Conservation (phyloP, 1,140 invertebrate genomes). For the Eriocheir sinensis region DNA sequence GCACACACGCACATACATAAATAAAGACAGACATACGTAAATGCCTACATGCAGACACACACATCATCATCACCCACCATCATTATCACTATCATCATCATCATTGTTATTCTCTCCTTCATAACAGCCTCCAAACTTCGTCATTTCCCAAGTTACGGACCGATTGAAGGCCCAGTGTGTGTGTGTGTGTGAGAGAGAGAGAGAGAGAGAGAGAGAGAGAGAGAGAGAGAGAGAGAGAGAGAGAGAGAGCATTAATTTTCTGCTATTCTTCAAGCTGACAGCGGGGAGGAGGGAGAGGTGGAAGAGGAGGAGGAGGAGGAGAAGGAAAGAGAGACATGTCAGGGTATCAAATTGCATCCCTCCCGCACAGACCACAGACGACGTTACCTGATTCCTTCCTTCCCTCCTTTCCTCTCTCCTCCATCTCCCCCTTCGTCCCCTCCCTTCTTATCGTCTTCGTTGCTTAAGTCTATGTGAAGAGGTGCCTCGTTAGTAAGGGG, state of each 20-base stretch:
- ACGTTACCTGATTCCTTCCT: slow-evolving; percentile 49
- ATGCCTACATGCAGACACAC: background rate
- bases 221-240: slow-evolving; percentile 17
- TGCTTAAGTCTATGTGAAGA: background rate
- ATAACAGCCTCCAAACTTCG: background rate
- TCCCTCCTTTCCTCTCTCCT: background rate
- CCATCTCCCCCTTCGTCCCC: background rate
- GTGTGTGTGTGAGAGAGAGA: background rate
- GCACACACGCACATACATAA: slow-evolving; percentile 30
- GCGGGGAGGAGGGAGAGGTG: background rate
- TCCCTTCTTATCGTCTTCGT: background rate
- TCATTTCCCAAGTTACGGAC: background rate
- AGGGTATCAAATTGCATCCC: background rate
- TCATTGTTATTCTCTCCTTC: background rate
- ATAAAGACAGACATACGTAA: background rate
- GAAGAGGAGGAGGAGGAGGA: slow-evolving; percentile 23
- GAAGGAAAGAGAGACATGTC: background rate
- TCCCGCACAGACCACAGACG: slow-evolving; percentile 31
- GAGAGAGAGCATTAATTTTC: slow-evolving; percentile 13
- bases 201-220: slow-evolving; percentile 55
- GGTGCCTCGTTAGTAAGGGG: background rate
- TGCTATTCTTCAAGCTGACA: slow-evolving; percentile 4
- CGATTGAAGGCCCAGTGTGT: background rate
- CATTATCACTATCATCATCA: background rate
- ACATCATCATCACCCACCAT: background rate